phyloP scores from a whole-genome alignment of 2,113 vertebrate genomes.

The Diglossa brunneiventris region DNA sequence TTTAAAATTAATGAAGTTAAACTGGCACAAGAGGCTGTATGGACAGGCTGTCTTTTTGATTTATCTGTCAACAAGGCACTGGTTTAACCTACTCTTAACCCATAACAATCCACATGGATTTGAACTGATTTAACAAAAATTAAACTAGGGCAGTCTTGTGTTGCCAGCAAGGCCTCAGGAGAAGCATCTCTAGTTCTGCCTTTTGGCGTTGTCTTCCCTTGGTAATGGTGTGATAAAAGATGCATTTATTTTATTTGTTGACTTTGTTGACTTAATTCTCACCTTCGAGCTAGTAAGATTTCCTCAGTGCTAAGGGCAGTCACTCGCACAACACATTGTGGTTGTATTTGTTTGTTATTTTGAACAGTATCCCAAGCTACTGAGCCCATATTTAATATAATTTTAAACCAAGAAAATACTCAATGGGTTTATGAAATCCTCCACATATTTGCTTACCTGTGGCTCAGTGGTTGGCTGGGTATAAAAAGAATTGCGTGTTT shows the following conservation, averaged over 20 bases:
- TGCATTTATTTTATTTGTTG: constrained; percentile 61
- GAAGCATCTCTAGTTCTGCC: constrained; percentile 49
- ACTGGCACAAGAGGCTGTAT: not conserved
- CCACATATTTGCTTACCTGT: not conserved
- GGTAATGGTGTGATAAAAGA: constrained; percentile 51
- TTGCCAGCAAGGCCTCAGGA: constrained; percentile 47
- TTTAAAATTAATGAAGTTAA: constrained; percentile 37
- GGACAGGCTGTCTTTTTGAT: constrained; percentile 52
- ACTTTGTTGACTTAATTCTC: constrained; percentile 57
- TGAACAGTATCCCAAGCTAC: not conserved
- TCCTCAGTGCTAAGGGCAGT: not conserved
- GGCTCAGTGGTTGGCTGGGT: not conserved
- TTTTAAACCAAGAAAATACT: not conserved
- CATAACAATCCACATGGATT: constrained; percentile 13
- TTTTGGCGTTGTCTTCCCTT: constrained; percentile 58
- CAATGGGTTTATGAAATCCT: not conserved
- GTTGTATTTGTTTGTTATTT: constrained; percentile 37
- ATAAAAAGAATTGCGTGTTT: not conserved
- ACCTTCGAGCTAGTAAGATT: constrained; percentile 43
- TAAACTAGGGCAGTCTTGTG: constrained; percentile 42
- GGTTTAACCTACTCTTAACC: constrained; percentile 55
- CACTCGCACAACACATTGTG: not conserved
- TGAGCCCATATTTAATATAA: not conserved
- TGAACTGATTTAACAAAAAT: constrained; percentile 57
- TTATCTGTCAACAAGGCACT: constrained; percentile 49